Percentiles rank a stretch among this genome's conserved stretches.
Conservation (phyloP, 2,113 vertebrate species). For the Boleophthalmus pectinirostris region DNA sequence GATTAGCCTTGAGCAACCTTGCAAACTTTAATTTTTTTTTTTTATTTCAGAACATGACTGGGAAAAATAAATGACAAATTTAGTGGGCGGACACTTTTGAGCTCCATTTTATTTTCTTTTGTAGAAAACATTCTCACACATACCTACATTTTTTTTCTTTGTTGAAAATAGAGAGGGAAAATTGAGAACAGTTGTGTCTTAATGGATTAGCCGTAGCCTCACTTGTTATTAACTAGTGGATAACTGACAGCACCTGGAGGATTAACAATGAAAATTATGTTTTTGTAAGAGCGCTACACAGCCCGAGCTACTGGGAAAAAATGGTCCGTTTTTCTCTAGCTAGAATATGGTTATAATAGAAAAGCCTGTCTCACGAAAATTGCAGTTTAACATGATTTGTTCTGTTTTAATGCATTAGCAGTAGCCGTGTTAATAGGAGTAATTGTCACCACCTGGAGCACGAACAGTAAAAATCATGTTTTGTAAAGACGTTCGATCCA, state of each 20-base stretch:
- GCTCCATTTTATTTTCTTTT: neutral
- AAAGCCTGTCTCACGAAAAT: neutral
- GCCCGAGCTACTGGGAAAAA: neutral
- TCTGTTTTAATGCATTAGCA: neutral
- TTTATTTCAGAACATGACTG: too few species aligned
- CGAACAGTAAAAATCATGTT: too few species aligned
- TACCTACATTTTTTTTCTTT: neutral
- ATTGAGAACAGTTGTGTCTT: neutral
- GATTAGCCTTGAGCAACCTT: too few species aligned
- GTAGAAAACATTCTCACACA: neutral
- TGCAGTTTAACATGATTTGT: neutral
- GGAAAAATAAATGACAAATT: too few species aligned
- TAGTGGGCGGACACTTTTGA: too few species aligned
- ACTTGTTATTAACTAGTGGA: neutral
- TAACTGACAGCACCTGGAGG: neutral
- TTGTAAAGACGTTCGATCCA: too few species aligned
- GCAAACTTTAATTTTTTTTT: too few species aligned
- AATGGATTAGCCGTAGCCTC: neutral
- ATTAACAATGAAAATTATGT: neutral
- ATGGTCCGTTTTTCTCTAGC: too few species aligned
- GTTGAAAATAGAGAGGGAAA: neutral
- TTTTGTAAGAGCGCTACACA: neutral
- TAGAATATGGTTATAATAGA: too few species aligned
- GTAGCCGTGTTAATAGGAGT: too few species aligned
- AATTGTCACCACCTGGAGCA: too few species aligned